phyloP scores from a whole-genome alignment of 2,797 vertebrate genomes.

The Clarias laeviceps region DNA sequence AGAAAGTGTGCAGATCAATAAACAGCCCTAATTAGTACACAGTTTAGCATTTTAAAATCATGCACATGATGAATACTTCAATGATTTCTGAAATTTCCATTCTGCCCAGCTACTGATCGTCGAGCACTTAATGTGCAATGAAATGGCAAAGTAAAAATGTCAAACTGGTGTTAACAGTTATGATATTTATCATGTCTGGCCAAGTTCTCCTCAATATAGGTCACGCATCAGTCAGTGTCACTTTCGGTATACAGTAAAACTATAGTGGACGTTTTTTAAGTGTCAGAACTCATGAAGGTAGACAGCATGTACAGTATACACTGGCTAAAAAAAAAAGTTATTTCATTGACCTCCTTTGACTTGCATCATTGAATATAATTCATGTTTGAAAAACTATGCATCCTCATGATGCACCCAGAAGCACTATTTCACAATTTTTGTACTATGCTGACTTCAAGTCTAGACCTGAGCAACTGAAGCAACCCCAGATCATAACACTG shows the following conservation, averaged over 20 bases:
- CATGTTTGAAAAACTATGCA: no score
- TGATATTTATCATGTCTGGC: slow-evolving; percentile 1
- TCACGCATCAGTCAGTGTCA: slow-evolving; percentile 34
- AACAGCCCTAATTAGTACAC: not conserved
- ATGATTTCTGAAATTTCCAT: not conserved
- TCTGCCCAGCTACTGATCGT: not conserved
- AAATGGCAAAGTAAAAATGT: slow-evolving; percentile 7
- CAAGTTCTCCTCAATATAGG: slow-evolving; percentile 19
- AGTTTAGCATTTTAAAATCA: not conserved
- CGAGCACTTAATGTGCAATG: not conserved
- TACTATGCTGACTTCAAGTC: no score
- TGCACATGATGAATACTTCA: not conserved
- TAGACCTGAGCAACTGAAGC: no score
- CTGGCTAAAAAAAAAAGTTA: no score
- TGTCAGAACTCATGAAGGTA: slow-evolving; percentile 12
- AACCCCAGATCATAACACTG: no score
- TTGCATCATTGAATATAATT: no score
- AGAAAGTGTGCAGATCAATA: not conserved
- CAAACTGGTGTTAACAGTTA: slow-evolving; percentile 4
- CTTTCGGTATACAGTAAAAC: slow-evolving; percentile 19
- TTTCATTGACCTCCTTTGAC: no score
- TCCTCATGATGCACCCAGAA: no score
- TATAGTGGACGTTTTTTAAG: not conserved
- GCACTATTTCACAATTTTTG: no score
- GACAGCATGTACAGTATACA: not conserved